Evolutionary conservation across 2,797 vertebrate species (phyloP).

Genomic region (Acrossocheilus wenchowensis): DNA sequence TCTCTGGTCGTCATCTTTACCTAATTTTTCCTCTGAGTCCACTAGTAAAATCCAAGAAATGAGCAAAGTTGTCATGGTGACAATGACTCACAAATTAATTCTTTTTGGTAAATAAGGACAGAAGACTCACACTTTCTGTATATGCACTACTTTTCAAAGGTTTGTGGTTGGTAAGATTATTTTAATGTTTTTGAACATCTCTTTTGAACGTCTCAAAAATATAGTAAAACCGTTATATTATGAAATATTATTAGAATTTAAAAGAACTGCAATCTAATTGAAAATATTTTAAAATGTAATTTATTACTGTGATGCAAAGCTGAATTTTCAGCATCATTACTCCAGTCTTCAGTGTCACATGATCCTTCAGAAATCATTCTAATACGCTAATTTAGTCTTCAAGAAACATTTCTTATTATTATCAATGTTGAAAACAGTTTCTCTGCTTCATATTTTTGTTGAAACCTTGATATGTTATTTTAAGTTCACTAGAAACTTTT

Average conservation of each 20-base stretch:
- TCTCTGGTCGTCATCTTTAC: neutral
- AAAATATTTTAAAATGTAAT: neutral
- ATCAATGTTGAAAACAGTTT: neutral
- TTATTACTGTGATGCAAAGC: neutral
- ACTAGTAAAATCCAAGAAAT: neutral
- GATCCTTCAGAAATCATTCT: neutral
- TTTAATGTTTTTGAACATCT: neutral
- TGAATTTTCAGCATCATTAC: neutral
- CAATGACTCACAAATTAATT: neutral
- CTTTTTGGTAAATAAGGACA: neutral
- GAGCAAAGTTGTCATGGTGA: constrained; percentile 7
- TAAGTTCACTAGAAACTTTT: no score
- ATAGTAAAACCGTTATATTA: neutral
- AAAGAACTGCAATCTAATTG: no score
- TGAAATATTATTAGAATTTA: neutral
- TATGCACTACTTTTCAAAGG: neutral
- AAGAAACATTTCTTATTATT: neutral
- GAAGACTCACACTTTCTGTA: neutral
- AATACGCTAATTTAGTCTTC: neutral
- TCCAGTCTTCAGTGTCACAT: neutral
- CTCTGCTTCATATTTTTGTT: neutral
- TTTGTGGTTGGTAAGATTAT: neutral
- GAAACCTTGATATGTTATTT: neutral
- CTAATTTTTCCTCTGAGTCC: no score
- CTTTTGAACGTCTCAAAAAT: neutral